Percentiles rank a stretch among this genome's conserved stretches.
Evolutionary conservation across 2,113 vertebrate species (phyloP).

Genomic region (Lophura nycthemera): DNA sequence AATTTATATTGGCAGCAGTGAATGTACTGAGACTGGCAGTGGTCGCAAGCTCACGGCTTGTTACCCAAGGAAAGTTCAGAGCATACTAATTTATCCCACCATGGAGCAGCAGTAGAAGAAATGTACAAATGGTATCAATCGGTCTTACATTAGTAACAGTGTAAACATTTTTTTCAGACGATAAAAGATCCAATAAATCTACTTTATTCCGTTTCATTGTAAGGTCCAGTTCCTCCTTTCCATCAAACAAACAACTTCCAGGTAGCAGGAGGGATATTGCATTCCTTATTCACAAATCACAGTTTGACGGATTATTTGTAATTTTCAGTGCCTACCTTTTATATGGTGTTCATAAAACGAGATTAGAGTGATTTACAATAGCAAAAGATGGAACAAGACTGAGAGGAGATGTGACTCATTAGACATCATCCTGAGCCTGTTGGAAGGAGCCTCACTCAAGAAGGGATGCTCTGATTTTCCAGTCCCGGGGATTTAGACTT

Average conservation of each 20-base stretch:
- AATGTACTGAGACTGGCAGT: conserved; percentile 24
- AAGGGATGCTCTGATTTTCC: background rate
- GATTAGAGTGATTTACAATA: conserved; percentile 50
- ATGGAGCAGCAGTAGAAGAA: background rate
- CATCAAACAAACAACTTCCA: conserved; percentile 59
- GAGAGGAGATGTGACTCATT: conserved; percentile 54
- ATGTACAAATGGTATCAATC: background rate
- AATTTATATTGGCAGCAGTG: conserved; percentile 53
- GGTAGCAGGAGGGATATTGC: conserved; percentile 57
- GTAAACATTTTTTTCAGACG: conserved; percentile 53
- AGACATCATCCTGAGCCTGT: conserved; percentile 13
- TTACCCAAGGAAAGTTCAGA: conserved; percentile 47
- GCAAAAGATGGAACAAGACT: conserved; percentile 42
- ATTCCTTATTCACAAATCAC: conserved; percentile 43
- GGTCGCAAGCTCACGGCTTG: background rate
- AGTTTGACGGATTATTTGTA: conserved; percentile 59
- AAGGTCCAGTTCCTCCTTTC: conserved; percentile 48
- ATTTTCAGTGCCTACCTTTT: conserved; percentile 60
- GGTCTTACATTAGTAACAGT: conserved; percentile 24
- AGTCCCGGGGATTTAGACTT: background rate
- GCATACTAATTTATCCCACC: conserved; percentile 32
- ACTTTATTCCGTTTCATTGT: conserved; percentile 19
- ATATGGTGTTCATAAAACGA: conserved; percentile 36
- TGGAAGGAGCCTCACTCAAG: background rate
- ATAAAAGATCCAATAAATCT: conserved; percentile 49